phyloP scores from a whole-genome alignment of 2,113 vertebrate species.

The Ptilonorhynchus violaceus region DNA sequence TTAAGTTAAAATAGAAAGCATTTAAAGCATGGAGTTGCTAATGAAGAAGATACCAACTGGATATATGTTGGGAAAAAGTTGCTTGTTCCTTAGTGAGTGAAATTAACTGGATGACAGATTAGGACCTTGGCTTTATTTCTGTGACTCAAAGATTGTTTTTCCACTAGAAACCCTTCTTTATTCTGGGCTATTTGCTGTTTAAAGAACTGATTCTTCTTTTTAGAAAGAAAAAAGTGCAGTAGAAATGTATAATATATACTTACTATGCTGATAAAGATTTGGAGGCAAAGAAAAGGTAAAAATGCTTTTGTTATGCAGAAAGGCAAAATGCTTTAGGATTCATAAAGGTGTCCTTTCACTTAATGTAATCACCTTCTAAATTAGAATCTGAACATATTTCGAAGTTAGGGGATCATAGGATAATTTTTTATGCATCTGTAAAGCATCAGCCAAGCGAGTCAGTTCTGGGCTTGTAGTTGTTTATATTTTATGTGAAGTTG shows the following conservation, averaged over 20 bases:
- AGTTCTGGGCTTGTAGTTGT: not conserved
- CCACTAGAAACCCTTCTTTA: not conserved
- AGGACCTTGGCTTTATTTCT: not conserved
- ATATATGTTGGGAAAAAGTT: not conserved
- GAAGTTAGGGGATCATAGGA: not conserved
- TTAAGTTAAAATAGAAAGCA: not conserved
- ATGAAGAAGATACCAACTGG: not conserved
- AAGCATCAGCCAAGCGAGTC: not conserved
- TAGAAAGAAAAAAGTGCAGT: not conserved
- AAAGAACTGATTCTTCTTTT: not conserved
- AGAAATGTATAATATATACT: not conserved
- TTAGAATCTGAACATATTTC: not conserved
- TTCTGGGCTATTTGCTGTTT: not conserved
- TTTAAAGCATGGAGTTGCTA: not conserved
- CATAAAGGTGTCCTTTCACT: not conserved
- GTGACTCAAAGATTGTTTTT: not conserved
- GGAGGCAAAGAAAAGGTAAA: not conserved
- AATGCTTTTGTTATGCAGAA: not conserved
- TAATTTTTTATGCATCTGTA: not conserved
- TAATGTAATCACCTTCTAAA: not conserved
- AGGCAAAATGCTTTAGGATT: not conserved
- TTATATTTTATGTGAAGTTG: not conserved
- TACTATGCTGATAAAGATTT: not conserved
- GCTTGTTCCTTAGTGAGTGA: not conserved
- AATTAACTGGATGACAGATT: not conserved